A percentile compares a stretch with the other conserved stretches of the same genome.
phyloP scores from a whole-genome alignment of 2,888 invertebrate species.

The Icerya purchasi region DNA sequence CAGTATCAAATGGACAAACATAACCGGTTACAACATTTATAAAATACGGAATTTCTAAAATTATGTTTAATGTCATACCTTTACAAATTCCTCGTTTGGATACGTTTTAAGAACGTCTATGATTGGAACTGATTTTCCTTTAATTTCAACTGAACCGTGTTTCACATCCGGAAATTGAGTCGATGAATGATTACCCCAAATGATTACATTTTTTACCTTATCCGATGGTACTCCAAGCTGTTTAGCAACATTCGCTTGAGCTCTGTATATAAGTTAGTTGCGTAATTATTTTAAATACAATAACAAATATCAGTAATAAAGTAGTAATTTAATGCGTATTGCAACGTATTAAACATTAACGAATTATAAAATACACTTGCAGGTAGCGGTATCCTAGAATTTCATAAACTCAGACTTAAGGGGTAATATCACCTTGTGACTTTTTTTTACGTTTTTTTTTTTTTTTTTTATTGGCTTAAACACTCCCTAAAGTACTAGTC shows the following conservation, averaged over 20 bases:
- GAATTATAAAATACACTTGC: background rate
- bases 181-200: slow-evolving; percentile 99
- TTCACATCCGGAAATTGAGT: slow-evolving; percentile 92
- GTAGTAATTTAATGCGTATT: background rate
- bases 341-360: background rate
- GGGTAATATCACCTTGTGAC: too few relatives aligned
- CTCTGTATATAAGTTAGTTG: slow-evolving; percentile 34
- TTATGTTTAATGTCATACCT: too few relatives aligned
- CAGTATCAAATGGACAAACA: too few relatives aligned
- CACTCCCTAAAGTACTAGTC: too few relatives aligned
- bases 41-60: too few relatives aligned
- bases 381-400: too few relatives aligned
- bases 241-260: slow-evolving; percentile 67
- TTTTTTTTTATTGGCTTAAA: too few relatives aligned
- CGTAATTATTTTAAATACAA: too few relatives aligned
- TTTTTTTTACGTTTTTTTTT: too few relatives aligned
- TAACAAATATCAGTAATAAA: too few relatives aligned
- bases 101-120: slow-evolving; percentile 45
- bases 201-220: slow-evolving; percentile 70
- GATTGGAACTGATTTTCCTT: slow-evolving; percentile 36
- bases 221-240: slow-evolving; percentile 33
- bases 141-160: slow-evolving; percentile 38
- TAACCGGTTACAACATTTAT: too few relatives aligned
- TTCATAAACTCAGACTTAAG: too few relatives aligned
- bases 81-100: slow-evolving; percentile 69